Evolutionary conservation across 2,888 invertebrate species (phyloP).

Genomic region (Epinotia nisella): DNA sequence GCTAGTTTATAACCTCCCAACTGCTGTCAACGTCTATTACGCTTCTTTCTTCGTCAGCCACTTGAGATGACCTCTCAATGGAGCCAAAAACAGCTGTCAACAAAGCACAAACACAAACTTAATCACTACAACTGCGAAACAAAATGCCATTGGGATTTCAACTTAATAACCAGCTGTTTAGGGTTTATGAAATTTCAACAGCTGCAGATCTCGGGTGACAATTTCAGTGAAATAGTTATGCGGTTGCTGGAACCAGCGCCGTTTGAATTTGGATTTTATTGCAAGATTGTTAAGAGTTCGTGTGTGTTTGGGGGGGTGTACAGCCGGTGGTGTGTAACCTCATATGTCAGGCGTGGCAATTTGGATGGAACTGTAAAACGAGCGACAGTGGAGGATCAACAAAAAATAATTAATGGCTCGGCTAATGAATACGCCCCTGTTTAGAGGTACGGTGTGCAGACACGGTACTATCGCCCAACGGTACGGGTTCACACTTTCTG

Average conservation of each 20-base stretch:
- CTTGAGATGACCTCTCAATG: conserved; percentile 44
- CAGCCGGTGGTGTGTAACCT: conserved; percentile 30
- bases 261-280: conserved; percentile 1
- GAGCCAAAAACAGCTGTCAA: conserved; percentile 56
- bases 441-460: conserved; percentile 48
- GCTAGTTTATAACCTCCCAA: not conserved
- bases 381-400: conserved; percentile 65
- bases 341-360: conserved; percentile 56
- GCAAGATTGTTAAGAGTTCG: not conserved
- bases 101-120: conserved; percentile 8
- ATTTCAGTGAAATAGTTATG: not conserved
- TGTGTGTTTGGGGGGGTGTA: not conserved
- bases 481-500: no score
- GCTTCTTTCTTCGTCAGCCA: conserved; percentile 26
- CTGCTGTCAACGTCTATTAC: conserved; percentile 26
- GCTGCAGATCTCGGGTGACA: conserved; percentile 11
- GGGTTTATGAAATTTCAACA: not conserved
- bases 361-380: conserved; percentile 70
- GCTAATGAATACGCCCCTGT: conserved; percentile 75
- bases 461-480: not conserved
- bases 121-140: not conserved
- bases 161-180: conserved; percentile 11
- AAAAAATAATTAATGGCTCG: conserved; percentile 80
- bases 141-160: conserved; percentile 15
- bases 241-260: not conserved